Conservation (phyloP, 2,113 vertebrate genomes). For the Ranitomeya imitator region DNA sequence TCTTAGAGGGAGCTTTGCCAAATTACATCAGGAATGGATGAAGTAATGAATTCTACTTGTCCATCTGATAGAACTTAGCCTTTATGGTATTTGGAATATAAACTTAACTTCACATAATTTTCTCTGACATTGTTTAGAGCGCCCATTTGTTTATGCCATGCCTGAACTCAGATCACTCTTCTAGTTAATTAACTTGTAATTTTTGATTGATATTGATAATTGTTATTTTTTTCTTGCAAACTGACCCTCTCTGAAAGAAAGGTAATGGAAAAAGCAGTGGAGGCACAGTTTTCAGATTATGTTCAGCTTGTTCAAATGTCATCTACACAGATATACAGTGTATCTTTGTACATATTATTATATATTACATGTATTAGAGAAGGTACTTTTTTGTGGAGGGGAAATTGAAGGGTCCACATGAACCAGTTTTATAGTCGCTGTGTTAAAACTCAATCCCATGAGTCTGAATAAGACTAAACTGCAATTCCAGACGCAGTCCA, state of each 20-base stretch:
- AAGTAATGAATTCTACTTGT: slow-evolving; percentile 70
- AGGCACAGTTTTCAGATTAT: slow-evolving; percentile 13
- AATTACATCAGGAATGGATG: slow-evolving; percentile 64
- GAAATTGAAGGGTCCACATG: no score
- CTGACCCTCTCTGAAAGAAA: slow-evolving; percentile 58
- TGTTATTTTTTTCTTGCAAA: slow-evolving; percentile 64
- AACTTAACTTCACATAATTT: slow-evolving; percentile 65
- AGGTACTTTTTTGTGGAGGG: neutral
- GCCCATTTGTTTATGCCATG: slow-evolving; percentile 62
- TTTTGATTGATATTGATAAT: slow-evolving; percentile 64
- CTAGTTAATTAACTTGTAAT: slow-evolving; percentile 58
- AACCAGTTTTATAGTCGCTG: no score
- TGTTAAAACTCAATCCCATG: no score
- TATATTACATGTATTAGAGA: neutral
- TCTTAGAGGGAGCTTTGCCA: slow-evolving; percentile 61
- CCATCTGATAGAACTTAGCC: slow-evolving; percentile 67
- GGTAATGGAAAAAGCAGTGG: slow-evolving; percentile 66
- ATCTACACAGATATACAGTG: neutral
- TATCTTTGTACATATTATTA: neutral
- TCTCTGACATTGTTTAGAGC: slow-evolving; percentile 70
- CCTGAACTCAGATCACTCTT: slow-evolving; percentile 65
- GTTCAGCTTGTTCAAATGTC: neutral
- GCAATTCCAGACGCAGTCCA: no score
- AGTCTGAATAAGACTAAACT: no score
- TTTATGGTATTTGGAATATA: slow-evolving; percentile 69